Percentiles rank a stretch among this genome's conserved stretches.
phyloP scores from a whole-genome alignment of 1,140 invertebrate genomes.

The Tachypleus tridentatus region DNA sequence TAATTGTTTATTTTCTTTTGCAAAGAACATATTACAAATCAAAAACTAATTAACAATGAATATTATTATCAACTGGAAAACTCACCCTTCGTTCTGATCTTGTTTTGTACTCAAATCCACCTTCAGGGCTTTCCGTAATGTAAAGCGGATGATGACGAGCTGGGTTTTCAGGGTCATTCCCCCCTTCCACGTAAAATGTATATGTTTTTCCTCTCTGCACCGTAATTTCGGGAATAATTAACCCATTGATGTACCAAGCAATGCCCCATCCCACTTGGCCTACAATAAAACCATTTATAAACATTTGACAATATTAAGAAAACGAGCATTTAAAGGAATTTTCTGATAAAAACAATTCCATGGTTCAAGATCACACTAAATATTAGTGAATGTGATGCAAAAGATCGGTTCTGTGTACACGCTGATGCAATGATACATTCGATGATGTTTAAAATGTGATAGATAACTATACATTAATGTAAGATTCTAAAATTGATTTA shows the following conservation, averaged over 20 bases:
- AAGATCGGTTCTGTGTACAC: neutral
- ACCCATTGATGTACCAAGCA: conserved; percentile 89
- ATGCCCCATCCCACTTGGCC: conserved; percentile 87
- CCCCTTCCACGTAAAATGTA: conserved; percentile 80
- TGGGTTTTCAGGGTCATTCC: conserved; percentile 56
- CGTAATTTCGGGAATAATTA: conserved; percentile 83
- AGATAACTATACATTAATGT: no score
- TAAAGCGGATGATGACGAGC: conserved; percentile 90
- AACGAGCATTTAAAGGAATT: neutral
- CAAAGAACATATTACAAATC: no score
- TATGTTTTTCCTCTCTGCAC: conserved; percentile 79
- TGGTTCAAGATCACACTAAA: neutral
- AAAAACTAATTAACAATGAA: no score
- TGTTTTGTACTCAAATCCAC: conserved; percentile 74
- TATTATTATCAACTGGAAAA: neutral
- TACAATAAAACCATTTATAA: conserved; percentile 29
- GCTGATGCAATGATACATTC: neutral
- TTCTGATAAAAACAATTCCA: neutral
- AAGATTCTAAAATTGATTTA: no score
- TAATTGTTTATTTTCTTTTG: no score
- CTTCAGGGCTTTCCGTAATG: conserved; percentile 82
- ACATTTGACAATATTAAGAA: neutral
- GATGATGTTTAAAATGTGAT: neutral
- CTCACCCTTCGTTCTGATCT: conserved; percentile 50
- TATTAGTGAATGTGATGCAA: neutral